phyloP scores from a whole-genome alignment of 2,113 vertebrate species.

The Hydrochoerus hydrochaeris region DNA sequence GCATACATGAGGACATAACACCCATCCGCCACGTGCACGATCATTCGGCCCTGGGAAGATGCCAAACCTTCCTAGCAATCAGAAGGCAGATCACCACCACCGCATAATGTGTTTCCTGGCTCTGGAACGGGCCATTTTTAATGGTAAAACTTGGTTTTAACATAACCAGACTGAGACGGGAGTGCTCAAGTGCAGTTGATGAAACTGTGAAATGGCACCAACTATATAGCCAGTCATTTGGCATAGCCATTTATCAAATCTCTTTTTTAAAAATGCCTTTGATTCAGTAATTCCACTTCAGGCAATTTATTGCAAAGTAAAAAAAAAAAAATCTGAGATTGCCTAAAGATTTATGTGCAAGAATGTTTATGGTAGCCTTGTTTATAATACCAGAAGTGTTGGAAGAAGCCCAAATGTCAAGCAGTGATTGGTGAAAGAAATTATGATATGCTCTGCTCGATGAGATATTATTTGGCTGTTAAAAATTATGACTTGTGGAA shows the following conservation, averaged over 20 bases:
- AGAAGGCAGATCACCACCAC: background rate
- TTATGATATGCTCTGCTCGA: background rate
- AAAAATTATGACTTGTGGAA: slow-evolving; percentile 66
- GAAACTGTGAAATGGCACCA: background rate
- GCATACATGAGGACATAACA: accelerated
- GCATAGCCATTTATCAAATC: slow-evolving; percentile 45
- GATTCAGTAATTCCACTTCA: slow-evolving; percentile 63
- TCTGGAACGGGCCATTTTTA: slow-evolving; percentile 9
- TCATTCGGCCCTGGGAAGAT: background rate
- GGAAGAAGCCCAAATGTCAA: slow-evolving; percentile 49
- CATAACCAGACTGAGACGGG: background rate
- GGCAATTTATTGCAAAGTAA: slow-evolving; percentile 47
- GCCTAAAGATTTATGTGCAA: slow-evolving; percentile 58
- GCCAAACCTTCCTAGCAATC: background rate
- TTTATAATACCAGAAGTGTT: slow-evolving; percentile 39
- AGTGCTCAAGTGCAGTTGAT: background rate
- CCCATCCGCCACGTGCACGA: background rate
- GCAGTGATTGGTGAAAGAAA: slow-evolving; percentile 50
- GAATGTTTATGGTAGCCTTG: slow-evolving; percentile 23
- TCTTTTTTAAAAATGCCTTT: slow-evolving; percentile 57
- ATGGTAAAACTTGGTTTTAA: slow-evolving; percentile 24
- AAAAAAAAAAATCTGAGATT: slow-evolving; percentile 16
- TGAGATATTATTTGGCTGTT: slow-evolving; percentile 59
- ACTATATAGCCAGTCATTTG: background rate
- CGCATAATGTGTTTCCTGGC: background rate